Conservation (phyloP, 2,113 vertebrate genomes). For the Ardeotis arabs region DNA sequence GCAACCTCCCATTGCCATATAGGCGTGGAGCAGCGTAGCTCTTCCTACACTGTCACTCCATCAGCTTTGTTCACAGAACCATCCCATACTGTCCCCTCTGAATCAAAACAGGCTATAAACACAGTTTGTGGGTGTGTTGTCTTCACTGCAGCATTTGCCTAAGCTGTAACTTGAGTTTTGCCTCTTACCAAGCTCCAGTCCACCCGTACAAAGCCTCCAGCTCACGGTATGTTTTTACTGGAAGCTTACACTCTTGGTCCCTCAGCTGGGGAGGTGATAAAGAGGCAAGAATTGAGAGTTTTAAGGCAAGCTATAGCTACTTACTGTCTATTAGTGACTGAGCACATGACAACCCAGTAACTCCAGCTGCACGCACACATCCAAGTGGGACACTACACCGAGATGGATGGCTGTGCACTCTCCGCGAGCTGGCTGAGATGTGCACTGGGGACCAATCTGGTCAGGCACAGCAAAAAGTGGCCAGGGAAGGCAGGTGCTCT, state of each 20-base stretch:
- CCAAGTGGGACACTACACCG: neutral
- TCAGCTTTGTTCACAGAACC: neutral
- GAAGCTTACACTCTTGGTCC: neutral
- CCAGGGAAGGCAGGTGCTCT: neutral
- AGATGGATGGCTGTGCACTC: neutral
- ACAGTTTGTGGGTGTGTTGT: neutral
- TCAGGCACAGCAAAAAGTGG: neutral
- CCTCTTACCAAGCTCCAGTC: neutral
- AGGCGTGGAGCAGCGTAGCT: neutral
- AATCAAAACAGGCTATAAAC: neutral
- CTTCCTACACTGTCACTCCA: neutral
- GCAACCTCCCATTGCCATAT: accelerated
- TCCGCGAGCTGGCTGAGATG: accelerated
- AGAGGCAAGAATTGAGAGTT: neutral
- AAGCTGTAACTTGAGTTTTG: neutral
- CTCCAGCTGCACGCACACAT: neutral
- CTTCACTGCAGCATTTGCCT: neutral
- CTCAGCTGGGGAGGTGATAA: accelerated
- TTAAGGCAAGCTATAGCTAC: neutral
- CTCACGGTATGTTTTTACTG: neutral
- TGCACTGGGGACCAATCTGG: too few species aligned
- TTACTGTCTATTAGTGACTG: neutral
- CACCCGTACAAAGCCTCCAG: neutral
- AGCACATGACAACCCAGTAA: neutral
- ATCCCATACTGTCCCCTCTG: neutral